phyloP scores from a whole-genome alignment of 2,113 vertebrate species.

The Megaleporinus macrocephalus region DNA sequence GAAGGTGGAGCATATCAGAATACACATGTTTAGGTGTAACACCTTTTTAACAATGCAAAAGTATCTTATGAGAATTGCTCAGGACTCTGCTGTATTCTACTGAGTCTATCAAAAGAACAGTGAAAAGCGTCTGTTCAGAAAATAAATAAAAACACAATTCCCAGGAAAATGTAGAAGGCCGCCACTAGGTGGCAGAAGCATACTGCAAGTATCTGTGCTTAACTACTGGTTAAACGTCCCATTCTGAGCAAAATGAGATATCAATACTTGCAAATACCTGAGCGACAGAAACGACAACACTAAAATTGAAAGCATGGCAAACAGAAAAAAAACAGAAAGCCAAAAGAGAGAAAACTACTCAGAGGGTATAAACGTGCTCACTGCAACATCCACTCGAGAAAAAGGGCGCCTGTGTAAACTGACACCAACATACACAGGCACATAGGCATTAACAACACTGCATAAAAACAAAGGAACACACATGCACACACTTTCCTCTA shows the following conservation, averaged over 20 bases:
- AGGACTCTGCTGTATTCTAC: too few relatives aligned
- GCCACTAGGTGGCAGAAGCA: constrained; percentile 57
- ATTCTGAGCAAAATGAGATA: background rate
- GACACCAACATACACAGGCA: background rate
- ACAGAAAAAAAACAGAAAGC: background rate
- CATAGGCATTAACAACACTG: background rate
- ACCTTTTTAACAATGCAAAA: too few relatives aligned
- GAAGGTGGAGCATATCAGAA: background rate
- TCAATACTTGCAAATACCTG: background rate
- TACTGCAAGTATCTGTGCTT: background rate
- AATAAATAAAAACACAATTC: too few relatives aligned
- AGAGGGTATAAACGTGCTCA: background rate
- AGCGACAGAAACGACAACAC: background rate
- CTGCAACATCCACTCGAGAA: background rate
- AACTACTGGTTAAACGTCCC: background rate
- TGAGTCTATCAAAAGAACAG: too few relatives aligned
- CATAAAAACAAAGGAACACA: background rate
- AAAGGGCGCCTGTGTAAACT: background rate
- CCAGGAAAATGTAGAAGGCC: background rate
- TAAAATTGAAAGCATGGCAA: background rate
- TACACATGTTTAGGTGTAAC: too few relatives aligned
- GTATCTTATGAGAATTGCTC: too few relatives aligned
- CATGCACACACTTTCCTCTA: background rate
- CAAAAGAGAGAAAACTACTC: too few relatives aligned
- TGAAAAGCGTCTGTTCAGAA: background rate